Evolutionary conservation across 2,888 invertebrate species (phyloP), one percentile per base, ranked within the genome.

Genomic region (Brassicogethes aeneus): DNA sequence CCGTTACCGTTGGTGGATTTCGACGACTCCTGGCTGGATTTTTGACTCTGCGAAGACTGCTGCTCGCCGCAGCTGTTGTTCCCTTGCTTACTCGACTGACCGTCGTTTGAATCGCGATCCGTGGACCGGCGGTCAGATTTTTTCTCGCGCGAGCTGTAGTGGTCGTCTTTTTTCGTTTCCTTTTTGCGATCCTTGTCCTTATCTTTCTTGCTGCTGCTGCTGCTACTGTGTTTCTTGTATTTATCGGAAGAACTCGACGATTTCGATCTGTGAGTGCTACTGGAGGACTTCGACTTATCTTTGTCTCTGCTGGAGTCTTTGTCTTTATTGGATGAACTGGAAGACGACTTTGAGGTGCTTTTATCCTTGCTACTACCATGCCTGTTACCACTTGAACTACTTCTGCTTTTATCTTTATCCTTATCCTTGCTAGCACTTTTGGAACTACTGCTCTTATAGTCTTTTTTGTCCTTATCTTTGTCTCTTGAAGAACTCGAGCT

Each of bases 41-140:
- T 53, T 38, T 57, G 51, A 2, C 44, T 44, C 29, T 53, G 52
- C 2, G 75, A 70, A 5, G 69, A 69, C 32, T 64, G 66, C 43
- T 43, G 57, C 23, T 56, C 66, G 65, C 37, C 62, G 64, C 42
- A 64, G 54, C 60, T 74, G 71, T 46, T 68, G 38, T 55, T 63
- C 13, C 64, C 67, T 35, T 47, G 44, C 40, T 44, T 65, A 29
- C 71, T 70, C 15, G 69, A 66, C 23, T 69, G 68, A 29, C 82
- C 86, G 60, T 85, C 87, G 52, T 85, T 86, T 1, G 87, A 87
- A 66, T 89, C 85, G 45, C 84, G 72, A 52, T 85, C 88, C 0
- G 85, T 83, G 0, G 87, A 87, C 36, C 86, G 72, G 3, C 87
- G 74, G 39, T 76, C 75, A 32, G 73, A 75, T 8, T 73, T 74